Percentiles rank a stretch among this genome's conserved stretches.
phyloP scores from a whole-genome alignment of 2,888 invertebrate genomes.

The Heteromurus nitidus region DNA sequence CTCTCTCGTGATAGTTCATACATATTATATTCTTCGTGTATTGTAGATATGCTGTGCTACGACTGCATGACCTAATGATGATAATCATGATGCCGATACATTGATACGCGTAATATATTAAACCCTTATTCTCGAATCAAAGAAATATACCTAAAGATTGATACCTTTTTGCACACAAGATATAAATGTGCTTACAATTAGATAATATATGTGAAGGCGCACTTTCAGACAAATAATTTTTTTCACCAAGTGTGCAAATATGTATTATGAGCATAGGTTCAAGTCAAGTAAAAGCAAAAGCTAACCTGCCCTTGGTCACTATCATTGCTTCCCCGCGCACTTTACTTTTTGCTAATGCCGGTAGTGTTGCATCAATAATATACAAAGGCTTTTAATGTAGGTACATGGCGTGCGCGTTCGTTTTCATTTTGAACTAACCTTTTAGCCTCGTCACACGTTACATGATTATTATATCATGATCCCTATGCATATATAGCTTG shows the following conservation, averaged over 20 bases:
- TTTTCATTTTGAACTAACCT: slow-evolving; percentile 42
- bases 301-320: slow-evolving; percentile 54
- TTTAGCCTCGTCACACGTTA: slow-evolving; percentile 22
- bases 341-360: slow-evolving; percentile 14
- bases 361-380: not conserved
- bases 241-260: not conserved
- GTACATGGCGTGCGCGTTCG: not conserved
- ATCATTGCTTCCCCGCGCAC: slow-evolving; percentile 1
- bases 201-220: too few species aligned
- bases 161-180: too few species aligned
- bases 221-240: too few species aligned
- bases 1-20: not conserved
- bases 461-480: slow-evolving; percentile 35
- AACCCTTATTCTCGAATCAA: too few species aligned
- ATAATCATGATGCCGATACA: slow-evolving; percentile 33
- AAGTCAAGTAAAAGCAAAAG: slow-evolving; percentile 20
- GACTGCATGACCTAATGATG: slow-evolving; percentile 36
- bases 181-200: too few species aligned
- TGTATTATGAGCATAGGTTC: not conserved
- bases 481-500: slow-evolving; percentile 21
- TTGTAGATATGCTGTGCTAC: slow-evolving; percentile 14
- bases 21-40: not conserved
- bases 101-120: slow-evolving; percentile 32
- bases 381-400: slow-evolving; percentile 2
- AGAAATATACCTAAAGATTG: too few species aligned